Evolutionary conservation across 2,797 vertebrate genomes (phyloP).

Genomic region (Sebastes jordani): DNA sequence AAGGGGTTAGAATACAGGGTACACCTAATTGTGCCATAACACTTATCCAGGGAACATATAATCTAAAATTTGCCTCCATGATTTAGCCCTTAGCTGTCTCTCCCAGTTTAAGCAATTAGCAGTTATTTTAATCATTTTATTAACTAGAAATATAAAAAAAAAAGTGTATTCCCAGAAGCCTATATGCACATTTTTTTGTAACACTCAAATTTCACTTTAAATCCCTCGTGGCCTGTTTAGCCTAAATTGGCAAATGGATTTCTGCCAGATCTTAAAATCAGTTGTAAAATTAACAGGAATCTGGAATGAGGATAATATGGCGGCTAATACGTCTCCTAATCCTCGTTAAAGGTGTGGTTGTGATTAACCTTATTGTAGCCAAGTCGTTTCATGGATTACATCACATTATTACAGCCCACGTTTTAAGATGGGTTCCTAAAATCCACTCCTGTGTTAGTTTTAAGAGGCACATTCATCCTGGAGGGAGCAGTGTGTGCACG

Average conservation of each 20-base stretch:
- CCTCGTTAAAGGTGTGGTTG: slow-evolving; percentile 59
- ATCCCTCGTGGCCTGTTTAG: slow-evolving; percentile 36
- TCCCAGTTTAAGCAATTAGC: not conserved
- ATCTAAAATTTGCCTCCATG: not conserved
- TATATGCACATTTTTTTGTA: not conserved
- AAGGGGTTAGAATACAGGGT: not conserved
- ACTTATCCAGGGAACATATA: not conserved
- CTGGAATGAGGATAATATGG: slow-evolving; percentile 53
- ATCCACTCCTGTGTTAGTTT: slow-evolving; percentile 23
- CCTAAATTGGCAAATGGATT: slow-evolving; percentile 46
- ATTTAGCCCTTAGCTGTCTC: not conserved
- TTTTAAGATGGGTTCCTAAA: slow-evolving; percentile 23
- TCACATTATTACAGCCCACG: slow-evolving; percentile 51
- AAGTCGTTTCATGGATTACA: slow-evolving; percentile 60
- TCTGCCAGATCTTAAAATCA: slow-evolving; percentile 66
- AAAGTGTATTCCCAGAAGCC: not conserved
- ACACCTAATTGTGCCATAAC: not conserved
- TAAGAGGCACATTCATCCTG: slow-evolving; percentile 21
- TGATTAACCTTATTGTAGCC: slow-evolving; percentile 62
- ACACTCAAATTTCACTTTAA: slow-evolving; percentile 34
- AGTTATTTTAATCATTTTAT: not conserved
- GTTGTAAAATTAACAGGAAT: slow-evolving; percentile 72
- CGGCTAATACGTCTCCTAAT: slow-evolving; percentile 65
- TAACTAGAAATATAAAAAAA: not conserved
- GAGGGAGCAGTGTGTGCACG: not conserved